Base-by-base conservation (phyloP, 2,113 vertebrate genomes). In the Osmerus mordax region DNA sequence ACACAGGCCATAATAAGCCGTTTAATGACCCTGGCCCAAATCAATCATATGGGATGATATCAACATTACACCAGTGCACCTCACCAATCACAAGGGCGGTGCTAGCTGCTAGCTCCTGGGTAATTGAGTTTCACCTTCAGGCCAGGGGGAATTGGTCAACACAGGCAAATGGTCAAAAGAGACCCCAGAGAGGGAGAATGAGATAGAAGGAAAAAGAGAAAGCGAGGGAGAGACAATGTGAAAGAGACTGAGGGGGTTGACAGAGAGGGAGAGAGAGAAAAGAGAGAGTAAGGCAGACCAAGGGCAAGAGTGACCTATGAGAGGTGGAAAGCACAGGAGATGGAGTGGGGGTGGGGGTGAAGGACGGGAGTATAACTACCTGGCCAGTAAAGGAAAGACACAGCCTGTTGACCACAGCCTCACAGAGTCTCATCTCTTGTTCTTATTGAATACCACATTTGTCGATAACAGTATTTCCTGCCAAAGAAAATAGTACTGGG, bases 391-490 rank as follows among this genome's bases (percentile, higher is more conserved):
- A 82, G 81, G 84, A 87, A 83, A 78, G 70, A 74, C 72, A 66
- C 81, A 83, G 83, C 76, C 88, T 87, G 87, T 84, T 84, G 84
- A 89, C 82, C 83, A 80, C 72, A 68, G 77, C 78, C 80, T 63
- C 23, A 80, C 77, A 84, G 84, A 84, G 84, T 81, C 86, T 91
- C 89, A 90, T 91, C 91, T 88, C 87, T 84, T 80, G 81, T 77
- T 76, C 77, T 88, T 90, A 90, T 89, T 88, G 88, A 90, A 91
- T 90, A 82, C 85, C 81, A 78, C 88, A 85, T 89, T 86, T 87
- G 85, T 90, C 89, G 84, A 91, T 90, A 91, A 89, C 86, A 88
- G 86, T 88, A 91, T 90, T 91, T 90, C 87, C 90, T 90, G 87
- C 84, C 84, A 89, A 88, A 90, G 85, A 90, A 88, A 90, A 90